Evolutionary conservation across 1,140 invertebrate genomes (phyloP), one percentile per base, ranked within the genome.

Genomic region (Stegodyphus dumicola): DNA sequence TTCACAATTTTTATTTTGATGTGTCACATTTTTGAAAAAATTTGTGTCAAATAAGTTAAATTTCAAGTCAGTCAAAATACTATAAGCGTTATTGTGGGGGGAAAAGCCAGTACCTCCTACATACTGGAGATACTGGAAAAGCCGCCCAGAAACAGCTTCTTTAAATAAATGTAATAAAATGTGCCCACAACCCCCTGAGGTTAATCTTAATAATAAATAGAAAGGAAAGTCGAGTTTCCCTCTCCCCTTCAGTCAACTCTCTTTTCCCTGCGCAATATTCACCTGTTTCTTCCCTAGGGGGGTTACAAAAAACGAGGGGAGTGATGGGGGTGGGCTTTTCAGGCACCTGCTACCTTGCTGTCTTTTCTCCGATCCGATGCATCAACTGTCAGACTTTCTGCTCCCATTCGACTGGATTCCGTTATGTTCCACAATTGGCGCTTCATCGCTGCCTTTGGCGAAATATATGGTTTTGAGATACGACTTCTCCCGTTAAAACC

Each of bases 191-290:
- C 33, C 18, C 64, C 76, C 76, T 77, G 65, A 77, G 60, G 18
- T 67, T 67, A 77, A 77, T 77, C 76, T 49, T 9, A 66, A 77
- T 66, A 52, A 67, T 67, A 77, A 77, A 77, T 64, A 77, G 60
- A 10, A 10, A 64, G 60, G 10, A n/a, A n/a, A 64, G 60, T 2
- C 10, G 60, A 64, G 33, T 33, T 33, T 33, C 33, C 33, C 33
- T 33, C 33, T 33, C 33, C 33, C 33, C 33, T 33, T 33, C 33
- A 33, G 33, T 64, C 60, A 64, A 33, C 33, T 33, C 3, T 33
- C 33, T 33, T 17, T 33, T 51, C 48, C 7, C 33, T 77, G 60
- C 6, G 4, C 49, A 64, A 48, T 52, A n/a, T 77, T 67, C 76
- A 77, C 76, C 76, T 67, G 76, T 77, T 77, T 66, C 49, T 77